Conservation (phyloP, 1,140 invertebrate genomes). For the Pachypeltis micranthus region DNA sequence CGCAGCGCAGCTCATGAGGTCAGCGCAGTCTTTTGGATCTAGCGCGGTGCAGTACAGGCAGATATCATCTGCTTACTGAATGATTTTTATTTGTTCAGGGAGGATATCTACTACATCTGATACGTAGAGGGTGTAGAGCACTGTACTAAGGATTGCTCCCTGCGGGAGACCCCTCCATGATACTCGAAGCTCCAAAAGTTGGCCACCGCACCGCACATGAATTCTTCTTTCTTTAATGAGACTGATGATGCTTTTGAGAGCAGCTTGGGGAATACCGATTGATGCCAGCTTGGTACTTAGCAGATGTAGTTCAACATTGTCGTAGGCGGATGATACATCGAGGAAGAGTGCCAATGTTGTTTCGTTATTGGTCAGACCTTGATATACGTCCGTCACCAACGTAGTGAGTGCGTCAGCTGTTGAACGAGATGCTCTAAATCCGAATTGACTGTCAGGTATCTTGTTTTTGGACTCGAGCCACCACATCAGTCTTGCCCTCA, state of each 20-base stretch:
- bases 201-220: background rate
- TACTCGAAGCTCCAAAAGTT: background rate
- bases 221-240: background rate
- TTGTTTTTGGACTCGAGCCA: background rate
- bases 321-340: background rate
- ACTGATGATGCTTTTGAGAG: background rate
- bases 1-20: background rate
- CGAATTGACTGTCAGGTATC: background rate
- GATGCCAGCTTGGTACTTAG: background rate
- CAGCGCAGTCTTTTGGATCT: background rate
- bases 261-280: background rate
- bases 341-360: background rate
- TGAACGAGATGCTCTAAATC: constrained; percentile 3
- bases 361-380: background rate
- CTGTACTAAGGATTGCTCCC: background rate
- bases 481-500: background rate
- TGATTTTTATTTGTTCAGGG: background rate
- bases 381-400: background rate
- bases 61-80: constrained; percentile 7
- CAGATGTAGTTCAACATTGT: background rate
- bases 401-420: background rate
- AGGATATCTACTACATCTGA: background rate
- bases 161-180: background rate
- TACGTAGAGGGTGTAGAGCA: background rate
- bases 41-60: background rate